A percentile compares a stretch with the other conserved stretches of the same genome.
phyloP scores from a whole-genome alignment of 2,888 invertebrate species.

The Drosophila maculinotata region DNA sequence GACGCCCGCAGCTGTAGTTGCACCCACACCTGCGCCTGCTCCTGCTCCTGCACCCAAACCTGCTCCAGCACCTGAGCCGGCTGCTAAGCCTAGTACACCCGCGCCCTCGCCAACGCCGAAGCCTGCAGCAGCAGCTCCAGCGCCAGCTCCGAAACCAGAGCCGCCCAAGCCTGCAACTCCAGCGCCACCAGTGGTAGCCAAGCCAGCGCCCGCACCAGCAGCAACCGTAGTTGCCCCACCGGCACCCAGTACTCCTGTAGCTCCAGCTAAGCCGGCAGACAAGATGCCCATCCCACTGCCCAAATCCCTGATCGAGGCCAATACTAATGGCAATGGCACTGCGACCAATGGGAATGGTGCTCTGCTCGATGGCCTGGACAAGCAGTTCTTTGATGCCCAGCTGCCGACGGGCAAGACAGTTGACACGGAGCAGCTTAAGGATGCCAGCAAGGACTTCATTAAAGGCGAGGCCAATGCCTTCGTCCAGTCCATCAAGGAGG shows the following conservation, averaged over 20 bases:
- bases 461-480: slow-evolving; percentile 77
- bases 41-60: slow-evolving; percentile 38
- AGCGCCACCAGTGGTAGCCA: slow-evolving; percentile 39
- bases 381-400: slow-evolving; percentile 70
- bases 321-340: slow-evolving; percentile 42
- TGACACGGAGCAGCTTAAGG: slow-evolving; percentile 75
- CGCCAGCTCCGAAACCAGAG: slow-evolving; percentile 9
- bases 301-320: slow-evolving; percentile 46
- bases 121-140: slow-evolving; percentile 31
- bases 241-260: slow-evolving; percentile 17
- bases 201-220: slow-evolving; percentile 33
- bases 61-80: slow-evolving; percentile 58
- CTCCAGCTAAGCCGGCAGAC: slow-evolving; percentile 25
- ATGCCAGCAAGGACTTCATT: slow-evolving; percentile 83
- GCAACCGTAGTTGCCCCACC: slow-evolving; percentile 1
- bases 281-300: slow-evolving; percentile 73
- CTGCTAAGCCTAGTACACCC: slow-evolving; percentile 27
- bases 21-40: slow-evolving; percentile 29
- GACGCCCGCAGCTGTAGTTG: slow-evolving; percentile 31
- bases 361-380: slow-evolving; percentile 59
- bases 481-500: slow-evolving; percentile 73
- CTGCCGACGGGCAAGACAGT: slow-evolving; percentile 70
- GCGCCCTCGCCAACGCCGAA: slow-evolving; percentile 49
- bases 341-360: slow-evolving; percentile 56
- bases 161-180: slow-evolving; percentile 33